Base-by-base conservation (phyloP, 2,113 vertebrate genomes). In the Amphilophus citrinellus region DNA sequence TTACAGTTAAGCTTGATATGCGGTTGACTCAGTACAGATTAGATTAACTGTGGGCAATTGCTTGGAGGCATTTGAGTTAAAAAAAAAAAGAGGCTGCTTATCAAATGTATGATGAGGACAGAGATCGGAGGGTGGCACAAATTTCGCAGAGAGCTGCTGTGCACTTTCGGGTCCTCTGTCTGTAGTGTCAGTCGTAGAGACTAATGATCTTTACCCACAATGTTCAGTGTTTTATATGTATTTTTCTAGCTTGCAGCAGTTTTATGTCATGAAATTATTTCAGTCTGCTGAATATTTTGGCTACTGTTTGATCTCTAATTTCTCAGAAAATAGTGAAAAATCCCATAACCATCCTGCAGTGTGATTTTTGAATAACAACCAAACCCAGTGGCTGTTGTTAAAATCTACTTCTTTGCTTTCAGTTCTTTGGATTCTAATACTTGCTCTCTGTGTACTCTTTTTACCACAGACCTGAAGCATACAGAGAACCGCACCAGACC, bases 391-490 rank as follows among this genome's bases (percentile, higher is more conserved):
- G 22, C 42, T 85, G 76, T 83, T 30, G 60, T 88, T 76, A 61
- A 77, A 82, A 59, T 80, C 53, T 61, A 7, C 18, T 27, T 61
- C 7, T 61, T 76, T 35, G 10, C 56, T 76, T 77, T 20, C 2
- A 2, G 24, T 39, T 24, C 9, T 32, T 47, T 73, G 57, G 13
- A 76, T 42, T 73, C 58, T 86, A 37, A 75, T 56, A 3, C n/a
- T 6, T 60, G 11, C 58, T 35, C 27, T 58, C 5, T 82, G 4
- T 79, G 8, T 60, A 4, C 27, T 84, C 5, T 89, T 14, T 39
- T 84, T 62, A 7, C 77, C 59, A 71, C 88, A 94, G 94, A 89
- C 76, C 85, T 91, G 83, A 88, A 88, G 84, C 77, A 76, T 62
- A 86, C 76, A 83, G 77, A 90, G 76, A 89, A 81, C 88, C 61